Evolutionary conservation across 2,797 vertebrate genomes (phyloP).

Genomic region (Poeciliopsis paucimaculata): DNA sequence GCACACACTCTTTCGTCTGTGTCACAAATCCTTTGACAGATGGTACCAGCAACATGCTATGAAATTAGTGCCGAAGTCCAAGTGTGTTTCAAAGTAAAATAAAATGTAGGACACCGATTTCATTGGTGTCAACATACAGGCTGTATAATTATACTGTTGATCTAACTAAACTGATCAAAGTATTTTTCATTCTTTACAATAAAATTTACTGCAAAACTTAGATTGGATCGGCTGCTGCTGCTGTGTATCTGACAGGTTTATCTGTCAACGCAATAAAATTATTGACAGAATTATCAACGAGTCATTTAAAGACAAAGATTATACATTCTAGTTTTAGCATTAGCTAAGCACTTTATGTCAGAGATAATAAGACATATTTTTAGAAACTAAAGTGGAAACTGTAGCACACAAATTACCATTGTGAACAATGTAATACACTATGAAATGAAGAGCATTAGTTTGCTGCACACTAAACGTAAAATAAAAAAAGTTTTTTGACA

Average conservation of each 20-base stretch:
- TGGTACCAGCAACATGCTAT: slow-evolving; percentile 2
- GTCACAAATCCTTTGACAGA: slow-evolving; percentile 34
- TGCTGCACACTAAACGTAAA: too few relatives aligned
- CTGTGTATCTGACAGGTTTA: background rate
- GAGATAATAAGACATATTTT: background rate
- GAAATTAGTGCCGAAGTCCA: background rate
- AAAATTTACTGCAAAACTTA: background rate
- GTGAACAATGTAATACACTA: too few relatives aligned
- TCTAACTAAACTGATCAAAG: background rate
- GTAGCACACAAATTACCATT: too few relatives aligned
- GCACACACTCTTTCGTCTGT: slow-evolving; percentile 17
- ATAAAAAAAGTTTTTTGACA: too few relatives aligned
- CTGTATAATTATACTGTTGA: background rate
- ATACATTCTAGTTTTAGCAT: background rate
- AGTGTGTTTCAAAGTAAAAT: background rate
- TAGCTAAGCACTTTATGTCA: background rate
- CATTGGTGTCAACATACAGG: background rate
- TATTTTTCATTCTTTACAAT: background rate
- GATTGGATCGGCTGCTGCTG: background rate
- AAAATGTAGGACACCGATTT: background rate
- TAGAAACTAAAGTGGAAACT: too few relatives aligned
- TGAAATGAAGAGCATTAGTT: too few relatives aligned
- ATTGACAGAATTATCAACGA: background rate
- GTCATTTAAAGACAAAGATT: background rate
- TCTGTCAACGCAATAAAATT: background rate